Conservation (phyloP, 2,113 vertebrate genomes). For the Copsychus sechellarum region DNA sequence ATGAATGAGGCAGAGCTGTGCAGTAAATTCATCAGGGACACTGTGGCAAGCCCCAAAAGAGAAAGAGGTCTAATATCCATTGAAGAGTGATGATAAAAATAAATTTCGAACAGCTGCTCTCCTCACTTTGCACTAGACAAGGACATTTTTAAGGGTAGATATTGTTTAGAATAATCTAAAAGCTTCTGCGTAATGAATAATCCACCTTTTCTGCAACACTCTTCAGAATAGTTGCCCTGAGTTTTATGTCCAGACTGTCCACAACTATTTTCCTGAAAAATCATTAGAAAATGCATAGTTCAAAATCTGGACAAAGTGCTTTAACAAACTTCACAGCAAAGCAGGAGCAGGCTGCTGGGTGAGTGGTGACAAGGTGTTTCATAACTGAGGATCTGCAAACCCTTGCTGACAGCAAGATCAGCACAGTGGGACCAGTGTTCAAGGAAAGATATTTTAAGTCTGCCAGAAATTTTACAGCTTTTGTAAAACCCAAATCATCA, state of each 20-base stretch:
- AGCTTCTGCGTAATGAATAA: not conserved
- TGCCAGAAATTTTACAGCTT: conserved; percentile 19
- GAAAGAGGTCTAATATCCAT: conserved; percentile 13
- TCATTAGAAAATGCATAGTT: not conserved
- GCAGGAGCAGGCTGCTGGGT: not conserved
- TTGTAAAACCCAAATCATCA: not conserved
- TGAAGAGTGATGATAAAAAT: conserved; percentile 47
- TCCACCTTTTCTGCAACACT: not conserved
- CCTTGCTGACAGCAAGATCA: conserved; percentile 50
- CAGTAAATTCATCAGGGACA: not conserved
- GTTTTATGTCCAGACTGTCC: not conserved
- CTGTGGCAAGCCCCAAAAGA: not conserved
- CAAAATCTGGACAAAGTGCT: conserved; percentile 1
- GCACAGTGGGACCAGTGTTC: conserved; percentile 23
- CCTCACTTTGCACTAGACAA: conserved; percentile 3
- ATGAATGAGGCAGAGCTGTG: not conserved
- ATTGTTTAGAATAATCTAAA: not conserved
- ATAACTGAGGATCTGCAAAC: conserved; percentile 29
- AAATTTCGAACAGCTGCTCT: conserved; percentile 49
- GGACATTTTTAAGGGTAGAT: conserved; percentile 39
- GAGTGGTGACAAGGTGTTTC: conserved; percentile 54
- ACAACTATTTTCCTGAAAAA: not conserved
- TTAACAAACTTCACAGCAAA: not conserved
- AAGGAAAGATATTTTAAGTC: conserved; percentile 52
- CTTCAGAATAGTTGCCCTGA: not conserved